Evolutionary conservation across 2,113 vertebrate species (phyloP), one percentile per base, ranked within the genome.

Genomic region (Megaptera novaeangliae): DNA sequence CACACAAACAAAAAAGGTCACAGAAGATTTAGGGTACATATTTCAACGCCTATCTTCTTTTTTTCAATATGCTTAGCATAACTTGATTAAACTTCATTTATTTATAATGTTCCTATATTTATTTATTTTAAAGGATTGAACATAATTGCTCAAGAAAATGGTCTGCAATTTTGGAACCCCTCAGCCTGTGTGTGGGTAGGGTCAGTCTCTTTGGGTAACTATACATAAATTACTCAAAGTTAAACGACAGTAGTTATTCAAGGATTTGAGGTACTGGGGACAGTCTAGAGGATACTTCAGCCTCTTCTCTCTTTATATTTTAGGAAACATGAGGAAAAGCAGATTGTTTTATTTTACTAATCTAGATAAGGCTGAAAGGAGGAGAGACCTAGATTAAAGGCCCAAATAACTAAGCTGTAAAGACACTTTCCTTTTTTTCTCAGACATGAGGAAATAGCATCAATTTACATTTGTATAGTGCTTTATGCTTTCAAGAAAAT

Each of bases 61-160:
- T 75, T 77, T 57, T 77, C 25, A 63, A 93, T 86, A 9, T 77
- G 46, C 36, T 90, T 75, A 44, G 52, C 17, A 52, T 29, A 81
- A 66, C 89, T 68, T 77, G 46, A 82, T 41, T 75, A 61, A 84
- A 23, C 21, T 95, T 88, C 72, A 63, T 59, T 88, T 77, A 55
- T 64, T 74, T 94, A 34, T 80, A 85, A 34, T 44, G 21, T 55
- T 97, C 93, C 8, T 57, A 20, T 34, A 63, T 59, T 94, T 88
- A 59, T 6, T 84, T 78, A 17, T n/a, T 94, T 39, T 69, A 80
- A 94, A 94, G 49, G 49, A 78, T 0, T 96, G 25, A 92, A 84
- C 41, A 59, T 39, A 77, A 85, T 96, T 59, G 71, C 57, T 91
- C 68, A 96, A 85, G 59, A 78, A 96, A 86, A 91, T 63, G 3